Conservation (phyloP, 2,888 invertebrate genomes). For the Acrobasis suavella region DNA sequence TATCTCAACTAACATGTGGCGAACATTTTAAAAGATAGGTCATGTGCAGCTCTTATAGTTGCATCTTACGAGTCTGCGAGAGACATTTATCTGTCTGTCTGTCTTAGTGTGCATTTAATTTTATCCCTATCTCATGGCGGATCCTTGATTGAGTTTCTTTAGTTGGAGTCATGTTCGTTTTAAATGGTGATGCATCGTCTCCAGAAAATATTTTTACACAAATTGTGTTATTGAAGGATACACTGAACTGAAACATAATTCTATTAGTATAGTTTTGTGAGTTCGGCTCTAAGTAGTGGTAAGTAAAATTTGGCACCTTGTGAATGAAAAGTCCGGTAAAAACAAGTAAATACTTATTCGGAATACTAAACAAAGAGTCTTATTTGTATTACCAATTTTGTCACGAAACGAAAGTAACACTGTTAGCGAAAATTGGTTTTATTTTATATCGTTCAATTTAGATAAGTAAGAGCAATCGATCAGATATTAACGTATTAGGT, state of each 20-base stretch:
- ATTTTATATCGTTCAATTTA: constrained; percentile 3
- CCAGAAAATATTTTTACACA: too few species aligned
- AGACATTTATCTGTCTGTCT: constrained; percentile 12
- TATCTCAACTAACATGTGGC: too few species aligned
- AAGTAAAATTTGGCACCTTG: too few species aligned
- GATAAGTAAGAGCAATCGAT: constrained; percentile 13
- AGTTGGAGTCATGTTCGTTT: background rate
- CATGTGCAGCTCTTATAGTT: background rate
- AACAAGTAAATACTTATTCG: constrained; percentile 36
- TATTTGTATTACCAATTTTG: constrained; percentile 49
- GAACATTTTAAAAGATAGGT: background rate
- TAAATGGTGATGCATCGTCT: too few species aligned
- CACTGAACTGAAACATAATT: too few species aligned
- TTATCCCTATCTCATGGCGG: background rate
- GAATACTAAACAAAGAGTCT: constrained; percentile 54
- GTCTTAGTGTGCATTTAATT: constrained; percentile 6
- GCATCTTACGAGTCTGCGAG: constrained; percentile 9
- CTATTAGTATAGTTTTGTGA: too few species aligned
- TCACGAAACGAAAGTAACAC: constrained; percentile 45
- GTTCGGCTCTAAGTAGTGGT: too few species aligned
- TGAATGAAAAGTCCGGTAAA: too few species aligned
- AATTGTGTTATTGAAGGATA: too few species aligned
- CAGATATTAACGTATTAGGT: background rate
- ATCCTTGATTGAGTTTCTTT: constrained; percentile 7
- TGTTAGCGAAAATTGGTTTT: constrained; percentile 36